Evolutionary conservation across 1,140 invertebrate species (phyloP).

Genomic region (Drosophila arawakana): DNA sequence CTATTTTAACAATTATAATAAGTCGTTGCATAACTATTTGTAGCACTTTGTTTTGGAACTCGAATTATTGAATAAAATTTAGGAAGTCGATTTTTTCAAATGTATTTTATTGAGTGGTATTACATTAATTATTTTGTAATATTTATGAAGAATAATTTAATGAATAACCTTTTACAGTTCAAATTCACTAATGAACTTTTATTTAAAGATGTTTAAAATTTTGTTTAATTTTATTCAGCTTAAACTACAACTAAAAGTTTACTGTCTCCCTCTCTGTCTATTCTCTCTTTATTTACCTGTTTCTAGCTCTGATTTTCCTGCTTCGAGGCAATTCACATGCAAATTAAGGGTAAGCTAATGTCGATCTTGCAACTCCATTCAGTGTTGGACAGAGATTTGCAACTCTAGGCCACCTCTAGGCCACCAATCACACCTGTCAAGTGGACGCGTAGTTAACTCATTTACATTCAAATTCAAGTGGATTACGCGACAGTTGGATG

Average conservation of each 20-base stretch:
- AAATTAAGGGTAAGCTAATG: not conserved
- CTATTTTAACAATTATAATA: not conserved
- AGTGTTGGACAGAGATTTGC: conserved; percentile 21
- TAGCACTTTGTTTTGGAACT: too few relatives aligned
- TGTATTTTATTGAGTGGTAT: not conserved
- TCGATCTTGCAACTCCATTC: not conserved
- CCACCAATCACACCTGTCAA: conserved; percentile 43
- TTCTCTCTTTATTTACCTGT: not conserved
- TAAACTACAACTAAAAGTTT: not conserved
- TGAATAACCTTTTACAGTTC: too few relatives aligned
- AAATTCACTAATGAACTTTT: too few relatives aligned
- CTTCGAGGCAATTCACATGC: not conserved
- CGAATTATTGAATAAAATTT: too few relatives aligned
- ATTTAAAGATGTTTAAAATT: too few relatives aligned
- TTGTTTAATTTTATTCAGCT: too few relatives aligned
- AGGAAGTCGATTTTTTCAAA: not conserved
- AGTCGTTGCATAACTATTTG: too few relatives aligned
- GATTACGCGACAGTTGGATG: conserved; percentile 29
- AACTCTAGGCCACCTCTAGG: conserved; percentile 34
- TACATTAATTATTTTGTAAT: too few relatives aligned
- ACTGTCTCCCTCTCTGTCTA: not conserved
- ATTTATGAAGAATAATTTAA: too few relatives aligned
- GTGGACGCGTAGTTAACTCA: conserved; percentile 55
- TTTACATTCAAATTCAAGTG: conserved; percentile 67
- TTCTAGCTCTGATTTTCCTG: not conserved